These are phyloP conservation scores for Morelia viridis DNA, from an alignment of 2,797 vertebrate genomes.

Conservation along the genomic window DNA sequence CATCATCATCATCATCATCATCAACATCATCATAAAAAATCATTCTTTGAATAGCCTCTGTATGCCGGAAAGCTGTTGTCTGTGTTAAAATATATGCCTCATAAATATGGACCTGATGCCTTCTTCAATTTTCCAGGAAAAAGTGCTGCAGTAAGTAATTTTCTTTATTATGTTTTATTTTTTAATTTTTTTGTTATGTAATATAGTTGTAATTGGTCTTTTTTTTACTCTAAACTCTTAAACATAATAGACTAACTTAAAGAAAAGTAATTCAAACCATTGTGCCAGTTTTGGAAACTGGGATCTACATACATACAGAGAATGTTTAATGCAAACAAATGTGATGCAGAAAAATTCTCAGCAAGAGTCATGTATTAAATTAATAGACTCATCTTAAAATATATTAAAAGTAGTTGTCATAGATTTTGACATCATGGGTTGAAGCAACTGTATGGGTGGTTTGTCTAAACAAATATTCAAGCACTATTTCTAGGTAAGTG, in stretches of 20 bases:
- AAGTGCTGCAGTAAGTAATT: conserved; percentile 90
- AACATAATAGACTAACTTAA: background rate
- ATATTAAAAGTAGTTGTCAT: background rate
- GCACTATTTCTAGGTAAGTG: too few relatives aligned
- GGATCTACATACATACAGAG: background rate
- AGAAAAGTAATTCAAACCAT: background rate
- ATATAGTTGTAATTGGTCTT: conserved; percentile 22
- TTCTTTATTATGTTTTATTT: conserved; percentile 5
- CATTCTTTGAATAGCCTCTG: conserved; percentile 80
- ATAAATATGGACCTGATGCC: conserved; percentile 92
- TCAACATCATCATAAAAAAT: conserved; percentile 12
- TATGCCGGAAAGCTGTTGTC: conserved; percentile 95
- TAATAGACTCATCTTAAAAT: background rate
- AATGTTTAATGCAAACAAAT: background rate
- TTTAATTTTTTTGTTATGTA: background rate
- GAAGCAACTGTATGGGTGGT: background rate
- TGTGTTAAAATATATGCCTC: conserved; percentile 94
- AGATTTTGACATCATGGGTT: background rate
- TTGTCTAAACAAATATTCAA: background rate
- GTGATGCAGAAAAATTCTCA: background rate
- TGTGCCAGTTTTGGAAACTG: background rate
- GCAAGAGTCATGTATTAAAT: background rate
- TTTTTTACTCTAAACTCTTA: background rate
- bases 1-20: background rate
- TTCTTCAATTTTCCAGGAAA: conserved; percentile 99